phyloP scores from a whole-genome alignment of 2,888 invertebrate species.

The Acanthosepion pharaonis region DNA sequence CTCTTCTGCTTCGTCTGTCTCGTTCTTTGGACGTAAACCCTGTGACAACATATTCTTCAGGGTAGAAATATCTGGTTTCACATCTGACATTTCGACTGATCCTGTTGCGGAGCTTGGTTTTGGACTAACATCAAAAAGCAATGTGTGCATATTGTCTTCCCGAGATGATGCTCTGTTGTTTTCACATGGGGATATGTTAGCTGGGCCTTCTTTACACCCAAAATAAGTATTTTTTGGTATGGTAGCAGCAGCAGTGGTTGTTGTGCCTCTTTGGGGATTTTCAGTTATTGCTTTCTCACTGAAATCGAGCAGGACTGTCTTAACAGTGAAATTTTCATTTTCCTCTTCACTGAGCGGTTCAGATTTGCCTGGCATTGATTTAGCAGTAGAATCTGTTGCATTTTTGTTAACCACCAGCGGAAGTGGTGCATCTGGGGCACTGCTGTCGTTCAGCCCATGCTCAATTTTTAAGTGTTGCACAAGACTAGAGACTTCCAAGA shows the following conservation, averaged over 20 bases:
- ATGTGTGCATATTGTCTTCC: background rate
- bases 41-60: background rate
- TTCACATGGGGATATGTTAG: background rate
- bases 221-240: slow-evolving; percentile 6
- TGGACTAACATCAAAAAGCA: background rate
- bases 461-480: slow-evolving; percentile 38
- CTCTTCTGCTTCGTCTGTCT: background rate
- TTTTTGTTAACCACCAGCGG: background rate
- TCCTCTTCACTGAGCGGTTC: background rate
- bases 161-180: background rate
- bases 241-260: background rate
- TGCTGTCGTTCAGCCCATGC: slow-evolving; percentile 8
- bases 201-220: slow-evolving; percentile 34
- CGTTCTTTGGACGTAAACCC: background rate
- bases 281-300: background rate
- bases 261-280: background rate
- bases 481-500: slow-evolving; percentile 39
- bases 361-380: background rate
- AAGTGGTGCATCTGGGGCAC: background rate
- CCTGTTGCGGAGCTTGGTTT: background rate
- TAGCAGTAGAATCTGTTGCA: background rate
- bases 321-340: slow-evolving; percentile 40
- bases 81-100: background rate
- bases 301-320: slow-evolving; percentile 40
- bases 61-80: background rate